Evolutionary conservation across 2,113 vertebrate genomes (phyloP).

Genomic region (Apteryx mantelli): DNA sequence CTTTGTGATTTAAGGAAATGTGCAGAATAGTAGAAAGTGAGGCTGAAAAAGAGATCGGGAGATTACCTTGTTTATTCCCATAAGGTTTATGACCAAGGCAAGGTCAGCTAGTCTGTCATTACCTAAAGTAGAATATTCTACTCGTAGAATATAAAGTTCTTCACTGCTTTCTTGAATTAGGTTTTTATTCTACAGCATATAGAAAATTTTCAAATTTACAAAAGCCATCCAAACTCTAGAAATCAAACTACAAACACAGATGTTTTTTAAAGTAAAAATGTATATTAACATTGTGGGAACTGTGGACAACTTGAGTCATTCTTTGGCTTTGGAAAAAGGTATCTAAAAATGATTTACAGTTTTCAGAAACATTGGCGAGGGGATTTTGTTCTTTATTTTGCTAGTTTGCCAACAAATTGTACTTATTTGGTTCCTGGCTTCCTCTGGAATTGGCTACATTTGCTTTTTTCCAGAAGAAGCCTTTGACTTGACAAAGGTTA

Average conservation of each 20-base stretch:
- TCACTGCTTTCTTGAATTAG: background rate
- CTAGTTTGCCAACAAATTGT: background rate
- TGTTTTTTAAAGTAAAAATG: background rate
- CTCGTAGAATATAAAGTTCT: background rate
- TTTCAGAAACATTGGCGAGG: background rate
- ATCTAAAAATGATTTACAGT: background rate
- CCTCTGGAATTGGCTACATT: background rate
- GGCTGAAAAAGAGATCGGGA: background rate
- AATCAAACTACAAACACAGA: background rate
- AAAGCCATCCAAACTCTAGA: background rate
- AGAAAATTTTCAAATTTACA: background rate
- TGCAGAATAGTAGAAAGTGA: background rate
- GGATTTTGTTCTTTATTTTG: background rate
- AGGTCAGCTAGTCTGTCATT: background rate
- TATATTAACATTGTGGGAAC: background rate
- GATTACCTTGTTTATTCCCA: background rate
- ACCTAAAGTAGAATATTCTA: background rate
- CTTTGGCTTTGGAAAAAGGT: background rate
- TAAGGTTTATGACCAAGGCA: background rate
- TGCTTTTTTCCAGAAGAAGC: background rate
- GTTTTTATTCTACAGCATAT: background rate
- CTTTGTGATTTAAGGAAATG: background rate
- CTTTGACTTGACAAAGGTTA: background rate
- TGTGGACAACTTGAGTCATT: background rate
- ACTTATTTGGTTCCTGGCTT: background rate